Conservation (phyloP, 2,888 invertebrate species). For the Tineola bisselliella region DNA sequence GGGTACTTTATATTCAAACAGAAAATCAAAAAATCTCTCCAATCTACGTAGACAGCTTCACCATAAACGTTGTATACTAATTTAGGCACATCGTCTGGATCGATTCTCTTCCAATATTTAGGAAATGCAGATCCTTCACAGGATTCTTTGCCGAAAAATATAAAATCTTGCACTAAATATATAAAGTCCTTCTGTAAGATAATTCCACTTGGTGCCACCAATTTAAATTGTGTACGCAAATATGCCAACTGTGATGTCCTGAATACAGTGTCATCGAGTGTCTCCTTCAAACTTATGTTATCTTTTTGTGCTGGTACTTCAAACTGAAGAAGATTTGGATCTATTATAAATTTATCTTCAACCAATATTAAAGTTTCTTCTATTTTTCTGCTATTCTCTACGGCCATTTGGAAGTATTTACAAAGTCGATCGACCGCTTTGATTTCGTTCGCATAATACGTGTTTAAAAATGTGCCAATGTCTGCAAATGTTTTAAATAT, state of each 20-base stretch:
- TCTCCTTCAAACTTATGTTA: conserved; percentile 16
- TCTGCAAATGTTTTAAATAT: conserved; percentile 50
- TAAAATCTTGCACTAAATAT: conserved; percentile 62
- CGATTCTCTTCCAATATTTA: conserved; percentile 47
- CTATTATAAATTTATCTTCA: conserved; percentile 57
- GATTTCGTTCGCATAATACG: conserved; percentile 51
- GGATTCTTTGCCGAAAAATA: conserved; percentile 53
- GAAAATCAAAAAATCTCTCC: conserved; percentile 74
- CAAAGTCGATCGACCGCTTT: conserved; percentile 60
- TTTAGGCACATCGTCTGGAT: conserved; percentile 48
- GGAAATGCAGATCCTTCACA: conserved; percentile 42
- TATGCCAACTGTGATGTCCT: conserved; percentile 44
- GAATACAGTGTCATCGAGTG: conserved; percentile 31
- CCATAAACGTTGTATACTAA: conserved; percentile 62
- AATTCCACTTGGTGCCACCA: conserved; percentile 51
- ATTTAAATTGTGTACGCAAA: conserved; percentile 42
- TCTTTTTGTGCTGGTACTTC: conserved; percentile 23
- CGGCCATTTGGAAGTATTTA: conserved; percentile 58
- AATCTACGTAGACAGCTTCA: conserved; percentile 65
- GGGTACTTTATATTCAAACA: conserved; percentile 68
- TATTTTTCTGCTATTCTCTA: conserved; percentile 57
- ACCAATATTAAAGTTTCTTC: conserved; percentile 56
- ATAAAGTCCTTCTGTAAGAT: conserved; percentile 55
- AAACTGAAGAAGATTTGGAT: conserved; percentile 51
- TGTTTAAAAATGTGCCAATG: conserved; percentile 52